phyloP scores from a whole-genome alignment of 2,888 invertebrate genomes.

The Troides helena region DNA sequence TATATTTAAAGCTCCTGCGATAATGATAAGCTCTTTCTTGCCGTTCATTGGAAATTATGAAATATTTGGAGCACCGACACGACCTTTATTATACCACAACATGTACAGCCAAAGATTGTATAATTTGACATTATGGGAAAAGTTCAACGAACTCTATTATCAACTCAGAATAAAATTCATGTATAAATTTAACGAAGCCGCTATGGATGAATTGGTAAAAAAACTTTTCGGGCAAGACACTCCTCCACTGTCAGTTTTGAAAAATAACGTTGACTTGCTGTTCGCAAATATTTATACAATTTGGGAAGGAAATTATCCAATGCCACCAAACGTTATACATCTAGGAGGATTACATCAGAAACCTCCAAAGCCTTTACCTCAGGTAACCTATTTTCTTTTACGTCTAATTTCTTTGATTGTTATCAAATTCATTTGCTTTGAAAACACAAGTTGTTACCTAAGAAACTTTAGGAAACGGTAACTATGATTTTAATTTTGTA shows the following conservation, averaged over 20 bases:
- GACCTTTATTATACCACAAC: conserved; percentile 4
- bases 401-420: neutral
- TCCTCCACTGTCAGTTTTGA: neutral
- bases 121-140: conserved; percentile 6
- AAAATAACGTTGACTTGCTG: conserved; percentile 7
- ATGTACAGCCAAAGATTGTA: conserved; percentile 2
- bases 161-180: neutral
- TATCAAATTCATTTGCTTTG: neutral
- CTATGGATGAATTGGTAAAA: neutral
- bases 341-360: conserved; percentile 12
- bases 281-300: neutral
- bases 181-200: neutral
- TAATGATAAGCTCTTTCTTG: conserved; percentile 5
- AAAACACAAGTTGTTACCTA: no score
- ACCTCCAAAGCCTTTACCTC: neutral
- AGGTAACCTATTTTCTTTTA: conserved; percentile 1
- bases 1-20: conserved; percentile 6
- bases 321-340: conserved; percentile 5
- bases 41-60: conserved; percentile 4
- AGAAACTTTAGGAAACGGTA: no score
- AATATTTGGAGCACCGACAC: conserved; percentile 1
- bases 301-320: conserved; percentile 11
- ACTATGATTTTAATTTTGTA: no score
- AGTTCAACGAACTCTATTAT: neutral
- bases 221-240: neutral